Percentiles rank a stretch among this genome's conserved stretches.
Conservation (phyloP, 1,140 invertebrate genomes). For the Brachionus paranguensis region DNA sequence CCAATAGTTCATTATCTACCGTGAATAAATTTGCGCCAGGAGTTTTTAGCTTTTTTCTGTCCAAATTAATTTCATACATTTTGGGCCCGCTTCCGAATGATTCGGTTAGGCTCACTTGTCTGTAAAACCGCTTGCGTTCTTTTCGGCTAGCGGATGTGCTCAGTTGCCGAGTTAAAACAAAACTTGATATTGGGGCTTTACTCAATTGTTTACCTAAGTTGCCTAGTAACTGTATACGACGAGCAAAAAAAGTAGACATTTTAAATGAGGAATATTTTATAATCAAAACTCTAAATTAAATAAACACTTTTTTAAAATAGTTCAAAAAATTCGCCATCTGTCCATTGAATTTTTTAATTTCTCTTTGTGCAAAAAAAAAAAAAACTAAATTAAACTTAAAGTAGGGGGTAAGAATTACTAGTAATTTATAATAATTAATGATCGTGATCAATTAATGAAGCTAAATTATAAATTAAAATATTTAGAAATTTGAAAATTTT, state of each 20-base stretch:
- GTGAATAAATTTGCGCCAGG: slow-evolving; percentile 71
- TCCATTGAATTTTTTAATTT: not conserved
- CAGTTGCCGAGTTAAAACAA: not conserved
- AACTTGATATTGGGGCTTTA: not conserved
- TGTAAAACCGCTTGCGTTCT: slow-evolving; percentile 37
- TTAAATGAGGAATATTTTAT: not conserved
- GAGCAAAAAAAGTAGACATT: not conserved
- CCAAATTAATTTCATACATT: slow-evolving; percentile 66
- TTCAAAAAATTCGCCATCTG: not conserved
- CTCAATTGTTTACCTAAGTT: not conserved
- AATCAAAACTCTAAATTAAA: not conserved
- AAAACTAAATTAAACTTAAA: too few species aligned
- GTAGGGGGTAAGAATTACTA: too few species aligned
- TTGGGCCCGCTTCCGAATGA: slow-evolving; percentile 37
- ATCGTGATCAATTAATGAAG: too few species aligned
- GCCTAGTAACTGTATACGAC: slow-evolving; percentile 23
- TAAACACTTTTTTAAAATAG: not conserved
- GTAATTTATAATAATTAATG: too few species aligned
- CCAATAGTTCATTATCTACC: slow-evolving; percentile 76
- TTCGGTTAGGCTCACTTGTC: slow-evolving; percentile 17
- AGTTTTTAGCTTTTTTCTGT: slow-evolving; percentile 79
- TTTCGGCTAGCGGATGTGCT: not conserved
- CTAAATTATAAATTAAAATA: too few species aligned
- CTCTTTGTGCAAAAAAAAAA: not conserved
- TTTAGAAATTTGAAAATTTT: too few species aligned